Conservation (phyloP, 2,797 vertebrate genomes). For the Sebastes elongatus region DNA sequence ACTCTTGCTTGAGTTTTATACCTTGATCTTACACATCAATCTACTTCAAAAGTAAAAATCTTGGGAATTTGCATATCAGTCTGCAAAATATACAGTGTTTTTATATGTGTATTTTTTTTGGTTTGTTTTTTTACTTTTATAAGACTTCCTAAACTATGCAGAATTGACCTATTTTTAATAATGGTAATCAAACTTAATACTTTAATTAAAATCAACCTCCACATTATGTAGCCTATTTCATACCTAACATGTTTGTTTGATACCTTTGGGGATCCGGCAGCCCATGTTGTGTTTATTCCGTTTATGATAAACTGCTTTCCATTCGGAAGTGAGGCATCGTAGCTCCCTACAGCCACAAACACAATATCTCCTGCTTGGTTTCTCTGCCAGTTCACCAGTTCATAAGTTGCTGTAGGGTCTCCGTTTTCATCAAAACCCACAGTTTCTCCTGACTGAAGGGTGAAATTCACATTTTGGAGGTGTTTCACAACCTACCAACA, state of each 20-base stretch:
- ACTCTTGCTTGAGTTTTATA: too few relatives aligned
- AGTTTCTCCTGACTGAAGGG: constrained; percentile 72
- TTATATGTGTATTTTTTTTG: too few relatives aligned
- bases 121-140: too few relatives aligned
- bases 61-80: too few relatives aligned
- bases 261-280: constrained; percentile 58
- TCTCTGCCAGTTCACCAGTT: constrained; percentile 84
- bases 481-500: constrained; percentile 63
- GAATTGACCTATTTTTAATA: too few relatives aligned
- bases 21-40: too few relatives aligned
- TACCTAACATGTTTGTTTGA: background rate
- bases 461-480: constrained; percentile 76
- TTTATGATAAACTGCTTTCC: constrained; percentile 77
- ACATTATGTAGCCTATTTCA: too few relatives aligned
- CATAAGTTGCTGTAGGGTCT: constrained; percentile 79
- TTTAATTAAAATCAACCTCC: too few relatives aligned
- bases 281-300: constrained; percentile 72
- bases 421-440: constrained; percentile 79
- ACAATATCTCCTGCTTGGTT: constrained; percentile 55
- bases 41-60: too few relatives aligned
- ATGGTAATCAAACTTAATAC: too few relatives aligned
- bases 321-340: constrained; percentile 73
- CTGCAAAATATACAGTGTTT: too few relatives aligned
- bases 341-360: constrained; percentile 78
- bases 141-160: too few relatives aligned